Evolutionary conservation across 2,797 vertebrate genomes (phyloP).

Genomic region (Trachops cirrhosus): DNA sequence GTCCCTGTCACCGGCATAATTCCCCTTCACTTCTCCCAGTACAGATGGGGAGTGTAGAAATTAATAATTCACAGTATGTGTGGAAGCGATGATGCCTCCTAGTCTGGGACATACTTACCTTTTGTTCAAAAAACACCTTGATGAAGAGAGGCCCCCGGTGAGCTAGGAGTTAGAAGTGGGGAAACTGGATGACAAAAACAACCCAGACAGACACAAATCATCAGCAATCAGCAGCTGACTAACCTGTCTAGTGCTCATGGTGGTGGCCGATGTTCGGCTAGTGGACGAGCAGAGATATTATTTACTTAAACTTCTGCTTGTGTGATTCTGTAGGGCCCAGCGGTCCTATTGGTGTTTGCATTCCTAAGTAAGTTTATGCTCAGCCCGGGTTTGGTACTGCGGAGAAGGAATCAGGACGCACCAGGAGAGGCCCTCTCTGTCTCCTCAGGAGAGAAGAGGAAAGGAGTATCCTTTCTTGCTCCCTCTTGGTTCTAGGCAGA

Average conservation of each 20-base stretch:
- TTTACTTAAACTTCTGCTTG: neutral
- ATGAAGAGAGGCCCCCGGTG: neutral
- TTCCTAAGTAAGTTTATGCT: slow-evolving; percentile 7
- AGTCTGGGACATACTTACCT: neutral
- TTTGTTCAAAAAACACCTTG: slow-evolving; percentile 31
- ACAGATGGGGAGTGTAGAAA: slow-evolving; percentile 47
- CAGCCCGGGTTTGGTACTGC: neutral
- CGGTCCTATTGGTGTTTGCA: neutral
- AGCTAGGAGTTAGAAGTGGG: neutral
- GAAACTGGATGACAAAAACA: neutral
- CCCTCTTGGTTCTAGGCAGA: neutral
- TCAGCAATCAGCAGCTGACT: neutral
- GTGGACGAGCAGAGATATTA: neutral
- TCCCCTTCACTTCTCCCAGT: neutral
- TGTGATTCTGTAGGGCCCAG: neutral
- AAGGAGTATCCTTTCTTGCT: neutral
- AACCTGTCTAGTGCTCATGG: neutral
- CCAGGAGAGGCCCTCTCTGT: neutral
- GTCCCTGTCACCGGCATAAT: neutral
- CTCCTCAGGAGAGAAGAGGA: neutral
- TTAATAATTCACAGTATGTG: slow-evolving; percentile 55
- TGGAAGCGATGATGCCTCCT: neutral
- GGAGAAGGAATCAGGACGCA: slow-evolving; percentile 2
- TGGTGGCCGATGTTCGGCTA: neutral
- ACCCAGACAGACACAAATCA: neutral